Conservation (phyloP, 64 coral and sea anemone species). For the Pachyseris speciosa region DNA sequence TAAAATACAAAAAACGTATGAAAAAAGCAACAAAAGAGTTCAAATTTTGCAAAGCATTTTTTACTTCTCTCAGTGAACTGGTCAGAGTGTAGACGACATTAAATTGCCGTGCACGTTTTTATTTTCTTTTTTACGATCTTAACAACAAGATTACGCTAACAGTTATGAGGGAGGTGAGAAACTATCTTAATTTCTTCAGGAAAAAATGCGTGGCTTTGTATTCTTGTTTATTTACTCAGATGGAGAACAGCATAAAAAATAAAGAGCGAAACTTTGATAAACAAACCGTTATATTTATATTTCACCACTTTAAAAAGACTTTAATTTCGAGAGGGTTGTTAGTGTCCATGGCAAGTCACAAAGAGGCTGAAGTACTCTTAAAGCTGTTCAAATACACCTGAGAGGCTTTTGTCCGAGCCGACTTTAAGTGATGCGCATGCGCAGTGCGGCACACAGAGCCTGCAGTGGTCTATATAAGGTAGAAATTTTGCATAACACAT, state of each 20-base stretch:
- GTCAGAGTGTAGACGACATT: no score
- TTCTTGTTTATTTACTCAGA: neutral
- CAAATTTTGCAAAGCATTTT: no score
- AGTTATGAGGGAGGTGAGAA: neutral
- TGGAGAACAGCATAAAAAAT: neutral
- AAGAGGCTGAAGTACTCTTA: neutral
- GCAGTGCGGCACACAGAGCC: neutral
- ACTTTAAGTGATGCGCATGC: no score
- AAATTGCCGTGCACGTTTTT: no score
- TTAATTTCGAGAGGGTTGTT: neutral
- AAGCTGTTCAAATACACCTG: slow-evolving; percentile 4
- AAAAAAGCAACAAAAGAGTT: no score
- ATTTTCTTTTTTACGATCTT: no score
- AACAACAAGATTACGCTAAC: neutral
- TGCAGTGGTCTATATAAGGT: neutral
- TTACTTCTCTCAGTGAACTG: no score
- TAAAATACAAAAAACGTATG: no score
- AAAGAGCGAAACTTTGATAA: neutral
- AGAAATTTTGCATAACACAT: neutral
- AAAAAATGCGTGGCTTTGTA: neutral
- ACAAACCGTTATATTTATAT: no score
- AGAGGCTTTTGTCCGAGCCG: neutral
- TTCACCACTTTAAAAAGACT: no score
- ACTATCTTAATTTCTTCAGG: neutral
- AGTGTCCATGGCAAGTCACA: neutral